These are phyloP conservation scores for Augochlora pura DNA, from an alignment of 1,140 invertebrate genomes.

Conservation along the genomic window DNA sequence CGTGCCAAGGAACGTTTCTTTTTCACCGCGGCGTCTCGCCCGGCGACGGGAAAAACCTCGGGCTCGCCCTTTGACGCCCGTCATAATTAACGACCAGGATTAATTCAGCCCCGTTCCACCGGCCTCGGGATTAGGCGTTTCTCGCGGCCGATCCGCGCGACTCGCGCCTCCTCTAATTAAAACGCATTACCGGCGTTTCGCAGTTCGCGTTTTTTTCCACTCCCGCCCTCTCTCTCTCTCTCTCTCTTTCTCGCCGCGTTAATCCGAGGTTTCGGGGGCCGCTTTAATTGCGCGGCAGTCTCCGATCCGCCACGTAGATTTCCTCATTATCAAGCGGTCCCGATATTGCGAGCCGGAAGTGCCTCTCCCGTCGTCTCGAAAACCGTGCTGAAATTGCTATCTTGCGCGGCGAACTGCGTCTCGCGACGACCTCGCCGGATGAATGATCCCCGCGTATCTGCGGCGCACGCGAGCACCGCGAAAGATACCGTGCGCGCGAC, in stretches of 20 bases:
- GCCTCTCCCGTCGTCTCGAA: neutral
- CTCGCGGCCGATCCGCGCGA: neutral
- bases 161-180: conserved; percentile 24
- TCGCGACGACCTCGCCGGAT: neutral
- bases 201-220: neutral
- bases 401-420: conserved; percentile 21
- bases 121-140: conserved; percentile 11
- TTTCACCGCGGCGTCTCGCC: neutral
- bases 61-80: conserved; percentile 1
- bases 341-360: conserved; percentile 23
- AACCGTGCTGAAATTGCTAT: conserved; percentile 24
- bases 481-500: conserved; percentile 5
- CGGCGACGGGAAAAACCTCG: neutral
- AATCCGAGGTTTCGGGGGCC: conserved; percentile 18
- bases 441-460: conserved; percentile 11
- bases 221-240: too few relatives aligned
- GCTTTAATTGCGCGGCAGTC: conserved; percentile 23
- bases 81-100: conserved; percentile 25
- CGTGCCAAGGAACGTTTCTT: neutral
- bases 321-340: conserved; percentile 24
- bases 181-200: conserved; percentile 27
- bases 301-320: neutral
- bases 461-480: neutral
- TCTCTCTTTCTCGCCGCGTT: neutral
- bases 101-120: neutral